Conservation (phyloP, 2,888 invertebrate species). For the Biston stratarius region DNA sequence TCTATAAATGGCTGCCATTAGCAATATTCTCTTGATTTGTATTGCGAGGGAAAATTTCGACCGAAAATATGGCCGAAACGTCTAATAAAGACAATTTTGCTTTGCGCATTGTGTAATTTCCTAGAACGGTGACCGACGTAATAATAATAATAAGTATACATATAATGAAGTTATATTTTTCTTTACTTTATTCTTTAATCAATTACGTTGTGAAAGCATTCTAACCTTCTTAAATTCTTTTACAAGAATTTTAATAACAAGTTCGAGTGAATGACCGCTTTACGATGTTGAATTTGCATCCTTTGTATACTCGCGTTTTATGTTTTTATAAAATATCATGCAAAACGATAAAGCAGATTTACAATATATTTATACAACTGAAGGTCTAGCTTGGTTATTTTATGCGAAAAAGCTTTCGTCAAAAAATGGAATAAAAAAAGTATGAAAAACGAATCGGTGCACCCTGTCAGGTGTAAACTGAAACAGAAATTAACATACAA, state of each 20-base stretch:
- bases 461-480: no score
- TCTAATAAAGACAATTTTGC: background rate
- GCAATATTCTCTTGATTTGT: constrained; percentile 1
- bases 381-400: no score
- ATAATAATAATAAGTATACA: no score
- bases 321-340: background rate
- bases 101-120: background rate
- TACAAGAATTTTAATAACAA: constrained; percentile 27
- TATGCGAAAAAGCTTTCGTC: no score
- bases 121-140: background rate
- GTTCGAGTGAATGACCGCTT: constrained; percentile 10
- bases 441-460: no score
- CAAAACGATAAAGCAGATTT: no score
- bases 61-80: background rate
- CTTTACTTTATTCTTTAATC: constrained; percentile 26
- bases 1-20: constrained; percentile 4
- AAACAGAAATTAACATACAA: no score
- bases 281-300: constrained; percentile 16
- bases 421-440: no score
- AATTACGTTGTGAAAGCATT: constrained; percentile 26
- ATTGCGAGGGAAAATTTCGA: background rate
- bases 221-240: constrained; percentile 24
- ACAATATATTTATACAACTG: no score
- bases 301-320: background rate
- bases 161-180: background rate